These are phyloP conservation scores for Mareca penelope DNA, from an alignment of 2,797 vertebrate genomes.

Conservation along the genomic window DNA sequence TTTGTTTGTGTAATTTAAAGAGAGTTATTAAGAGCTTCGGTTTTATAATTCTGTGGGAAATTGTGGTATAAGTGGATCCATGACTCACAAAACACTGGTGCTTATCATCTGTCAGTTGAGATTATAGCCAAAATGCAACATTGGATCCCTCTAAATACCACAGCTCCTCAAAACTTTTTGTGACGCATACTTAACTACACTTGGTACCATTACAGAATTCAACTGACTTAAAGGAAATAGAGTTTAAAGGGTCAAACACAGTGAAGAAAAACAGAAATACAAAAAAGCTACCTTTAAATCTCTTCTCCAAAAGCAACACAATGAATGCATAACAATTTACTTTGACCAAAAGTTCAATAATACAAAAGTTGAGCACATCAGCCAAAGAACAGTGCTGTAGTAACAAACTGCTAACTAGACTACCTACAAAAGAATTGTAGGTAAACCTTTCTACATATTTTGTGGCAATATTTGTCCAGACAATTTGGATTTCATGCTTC, in stretches of 20 bases:
- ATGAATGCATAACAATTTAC: not conserved
- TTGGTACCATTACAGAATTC: not conserved
- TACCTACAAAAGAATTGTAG: not conserved
- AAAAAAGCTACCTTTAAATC: not conserved
- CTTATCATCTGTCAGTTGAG: constrained; percentile 44
- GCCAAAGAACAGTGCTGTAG: not conserved
- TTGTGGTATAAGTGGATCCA: constrained; percentile 54
- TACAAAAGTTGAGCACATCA: not conserved
- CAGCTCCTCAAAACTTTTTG: not conserved
- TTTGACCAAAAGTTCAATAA: not conserved
- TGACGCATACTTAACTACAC: not conserved
- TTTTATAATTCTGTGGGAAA: constrained; percentile 63
- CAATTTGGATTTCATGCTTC: not conserved
- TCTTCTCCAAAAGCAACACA: not conserved
- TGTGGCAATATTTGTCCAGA: not conserved
- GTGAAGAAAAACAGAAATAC: not conserved
- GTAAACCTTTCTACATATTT: not conserved
- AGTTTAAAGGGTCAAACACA: constrained; percentile 11
- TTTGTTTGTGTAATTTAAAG: constrained; percentile 59
- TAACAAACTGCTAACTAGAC: not conserved
- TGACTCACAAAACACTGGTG: constrained; percentile 47
- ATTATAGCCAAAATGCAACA: constrained; percentile 8
- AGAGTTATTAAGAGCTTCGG: constrained; percentile 50
- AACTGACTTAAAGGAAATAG: constrained; percentile 50
- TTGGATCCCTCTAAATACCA: not conserved